Conservation (phyloP, 1,140 invertebrate genomes). For the Carposina sasakii region DNA sequence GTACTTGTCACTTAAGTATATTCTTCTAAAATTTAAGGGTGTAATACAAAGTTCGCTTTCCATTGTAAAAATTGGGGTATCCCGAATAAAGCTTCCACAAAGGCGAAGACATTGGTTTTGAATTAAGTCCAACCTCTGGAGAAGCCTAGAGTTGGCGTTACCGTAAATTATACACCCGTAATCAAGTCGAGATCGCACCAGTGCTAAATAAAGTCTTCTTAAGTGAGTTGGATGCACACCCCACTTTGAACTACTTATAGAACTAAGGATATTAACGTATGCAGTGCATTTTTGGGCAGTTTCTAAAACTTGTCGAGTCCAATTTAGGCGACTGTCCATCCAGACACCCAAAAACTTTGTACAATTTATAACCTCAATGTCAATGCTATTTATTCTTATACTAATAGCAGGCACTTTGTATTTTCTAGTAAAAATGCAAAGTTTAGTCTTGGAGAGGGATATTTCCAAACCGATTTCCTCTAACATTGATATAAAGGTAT, state of each 20-base stretch:
- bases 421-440: background rate
- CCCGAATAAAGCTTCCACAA: too few relatives aligned
- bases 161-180: too few relatives aligned
- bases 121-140: too few relatives aligned
- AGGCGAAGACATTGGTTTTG: too few relatives aligned
- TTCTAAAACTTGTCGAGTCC: constrained; percentile 3
- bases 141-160: too few relatives aligned
- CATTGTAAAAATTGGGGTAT: too few relatives aligned
- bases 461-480: background rate
- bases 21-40: too few relatives aligned
- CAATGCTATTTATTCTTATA: background rate
- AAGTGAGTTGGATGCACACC: constrained; percentile 26
- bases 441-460: background rate
- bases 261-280: constrained; percentile 17
- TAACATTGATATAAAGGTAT: background rate
- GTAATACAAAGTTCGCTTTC: too few relatives aligned
- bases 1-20: too few relatives aligned
- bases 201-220: constrained; percentile 18
- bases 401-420: background rate
- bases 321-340: background rate
- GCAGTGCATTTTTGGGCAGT: background rate
- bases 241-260: constrained; percentile 18
- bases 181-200: constrained; percentile 21
- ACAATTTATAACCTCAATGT: background rate
- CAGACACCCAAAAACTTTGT: constrained; percentile 6